phyloP scores from a whole-genome alignment of 2,113 vertebrate species.

The Salvator merianae region DNA sequence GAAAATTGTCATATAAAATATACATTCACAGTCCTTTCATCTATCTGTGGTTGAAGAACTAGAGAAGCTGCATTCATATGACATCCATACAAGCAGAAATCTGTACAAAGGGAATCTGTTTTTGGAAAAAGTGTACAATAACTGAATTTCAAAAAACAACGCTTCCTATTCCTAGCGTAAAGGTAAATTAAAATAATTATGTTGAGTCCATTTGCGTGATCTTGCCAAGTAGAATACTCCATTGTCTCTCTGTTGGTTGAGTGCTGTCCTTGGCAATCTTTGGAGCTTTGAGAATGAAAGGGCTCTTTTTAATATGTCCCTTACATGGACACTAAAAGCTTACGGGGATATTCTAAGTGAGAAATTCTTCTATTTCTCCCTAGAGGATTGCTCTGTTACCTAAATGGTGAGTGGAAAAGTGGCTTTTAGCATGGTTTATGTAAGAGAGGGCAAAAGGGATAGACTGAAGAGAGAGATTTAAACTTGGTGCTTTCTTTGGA shows the following conservation, averaged over 20 bases:
- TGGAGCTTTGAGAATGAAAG: not conserved
- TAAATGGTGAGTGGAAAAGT: not conserved
- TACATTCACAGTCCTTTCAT: too few species aligned
- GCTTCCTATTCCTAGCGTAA: too few species aligned
- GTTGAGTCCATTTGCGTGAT: not conserved
- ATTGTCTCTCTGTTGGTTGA: not conserved
- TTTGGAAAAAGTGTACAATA: too few species aligned
- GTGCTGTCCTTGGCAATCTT: not conserved
- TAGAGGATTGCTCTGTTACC: not conserved
- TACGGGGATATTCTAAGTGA: not conserved
- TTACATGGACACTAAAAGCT: not conserved
- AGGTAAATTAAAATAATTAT: not conserved
- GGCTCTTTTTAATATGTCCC: not conserved
- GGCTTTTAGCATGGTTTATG: too few species aligned
- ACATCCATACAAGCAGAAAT: too few species aligned
- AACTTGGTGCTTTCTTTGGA: not conserved
- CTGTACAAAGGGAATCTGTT: too few species aligned
- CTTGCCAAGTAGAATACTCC: too few species aligned
- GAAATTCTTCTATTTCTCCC: not conserved
- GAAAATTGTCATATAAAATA: too few species aligned
- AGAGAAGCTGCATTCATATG: too few species aligned
- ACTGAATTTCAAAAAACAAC: too few species aligned
- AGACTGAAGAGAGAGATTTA: not conserved
- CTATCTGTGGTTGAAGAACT: too few species aligned
- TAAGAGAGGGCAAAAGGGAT: too few species aligned